phyloP scores from a whole-genome alignment of 2,113 vertebrate genomes.

The Embiotoca jacksoni region DNA sequence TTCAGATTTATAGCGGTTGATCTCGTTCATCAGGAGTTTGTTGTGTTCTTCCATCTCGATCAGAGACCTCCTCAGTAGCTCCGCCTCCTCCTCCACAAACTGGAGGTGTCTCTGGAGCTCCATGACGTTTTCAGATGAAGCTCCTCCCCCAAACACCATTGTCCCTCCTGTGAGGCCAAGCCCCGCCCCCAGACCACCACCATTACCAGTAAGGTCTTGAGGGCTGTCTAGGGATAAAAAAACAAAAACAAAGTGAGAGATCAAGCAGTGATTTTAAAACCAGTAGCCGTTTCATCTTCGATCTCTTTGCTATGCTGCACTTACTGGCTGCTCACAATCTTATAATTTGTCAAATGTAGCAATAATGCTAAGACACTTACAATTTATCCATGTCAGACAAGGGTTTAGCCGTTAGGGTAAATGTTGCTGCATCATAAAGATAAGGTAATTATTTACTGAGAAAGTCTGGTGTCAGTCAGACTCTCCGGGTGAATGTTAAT shows the following conservation, averaged over 20 bases:
- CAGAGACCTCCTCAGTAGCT: conserved; percentile 93
- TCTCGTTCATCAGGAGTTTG: conserved; percentile 94
- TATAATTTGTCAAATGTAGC: no score
- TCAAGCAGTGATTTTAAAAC: not conserved
- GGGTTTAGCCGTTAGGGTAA: no score
- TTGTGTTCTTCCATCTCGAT: conserved; percentile 98
- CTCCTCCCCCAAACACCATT: conserved; percentile 74
- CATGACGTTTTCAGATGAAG: conserved; percentile 88
- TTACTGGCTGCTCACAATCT: no score
- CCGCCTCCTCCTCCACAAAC: conserved; percentile 98
- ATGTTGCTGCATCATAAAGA: no score
- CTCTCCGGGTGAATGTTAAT: no score
- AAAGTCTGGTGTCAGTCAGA: no score
- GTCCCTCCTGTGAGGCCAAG: conserved; percentile 65
- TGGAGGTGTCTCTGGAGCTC: conserved; percentile 96
- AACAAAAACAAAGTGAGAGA: not conserved
- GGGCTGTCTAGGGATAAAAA: conserved; percentile 52
- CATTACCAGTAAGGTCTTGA: conserved; percentile 63
- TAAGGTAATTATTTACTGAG: no score
- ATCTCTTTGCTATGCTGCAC: no score
- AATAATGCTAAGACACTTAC: no score
- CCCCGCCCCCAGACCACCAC: conserved; percentile 71
- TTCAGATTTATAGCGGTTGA: conserved; percentile 95
- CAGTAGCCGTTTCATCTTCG: no score
- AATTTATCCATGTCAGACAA: no score